Conservation (phyloP, 1,140 invertebrate species). For the Cydia fagiglandana region DNA sequence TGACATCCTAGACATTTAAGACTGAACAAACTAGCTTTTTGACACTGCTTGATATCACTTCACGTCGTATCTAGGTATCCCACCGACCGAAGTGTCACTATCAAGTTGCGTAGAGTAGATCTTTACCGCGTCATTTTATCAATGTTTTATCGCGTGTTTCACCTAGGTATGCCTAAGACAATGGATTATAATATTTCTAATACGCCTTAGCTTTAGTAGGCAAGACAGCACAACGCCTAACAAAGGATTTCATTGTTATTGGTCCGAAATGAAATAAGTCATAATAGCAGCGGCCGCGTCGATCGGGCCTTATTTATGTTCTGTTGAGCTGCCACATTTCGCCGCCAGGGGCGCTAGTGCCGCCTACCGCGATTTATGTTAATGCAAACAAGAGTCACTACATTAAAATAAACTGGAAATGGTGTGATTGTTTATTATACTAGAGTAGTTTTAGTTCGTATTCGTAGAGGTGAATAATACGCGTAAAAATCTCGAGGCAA, state of each 20-base stretch:
- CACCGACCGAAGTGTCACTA: no score
- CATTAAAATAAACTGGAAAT: constrained; percentile 5
- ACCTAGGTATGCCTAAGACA: background rate
- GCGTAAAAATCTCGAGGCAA: background rate
- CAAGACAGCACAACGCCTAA: background rate
- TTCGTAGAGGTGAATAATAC: background rate
- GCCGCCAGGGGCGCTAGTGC: constrained; percentile 25
- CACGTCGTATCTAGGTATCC: no score
- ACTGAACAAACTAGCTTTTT: no score
- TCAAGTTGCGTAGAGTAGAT: no score
- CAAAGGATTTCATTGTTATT: constrained; percentile 16
- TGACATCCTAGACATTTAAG: no score
- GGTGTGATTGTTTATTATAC: constrained; percentile 2
- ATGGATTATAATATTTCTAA: background rate
- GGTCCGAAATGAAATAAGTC: constrained; percentile 27
- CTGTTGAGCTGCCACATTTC: constrained; percentile 27
- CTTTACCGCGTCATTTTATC: background rate
- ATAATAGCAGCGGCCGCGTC: constrained; percentile 14
- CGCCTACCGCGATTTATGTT: constrained; percentile 17
- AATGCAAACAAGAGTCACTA: constrained; percentile 22
- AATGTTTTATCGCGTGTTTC: background rate
- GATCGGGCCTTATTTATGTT: constrained; percentile 19
- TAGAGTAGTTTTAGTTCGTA: background rate
- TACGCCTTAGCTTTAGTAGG: background rate
- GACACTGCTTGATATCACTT: no score